Evolutionary conservation across 2,797 vertebrate genomes (phyloP), one percentile per base, ranked within the genome.

Genomic region (Poeciliopsis gracilis): DNA sequence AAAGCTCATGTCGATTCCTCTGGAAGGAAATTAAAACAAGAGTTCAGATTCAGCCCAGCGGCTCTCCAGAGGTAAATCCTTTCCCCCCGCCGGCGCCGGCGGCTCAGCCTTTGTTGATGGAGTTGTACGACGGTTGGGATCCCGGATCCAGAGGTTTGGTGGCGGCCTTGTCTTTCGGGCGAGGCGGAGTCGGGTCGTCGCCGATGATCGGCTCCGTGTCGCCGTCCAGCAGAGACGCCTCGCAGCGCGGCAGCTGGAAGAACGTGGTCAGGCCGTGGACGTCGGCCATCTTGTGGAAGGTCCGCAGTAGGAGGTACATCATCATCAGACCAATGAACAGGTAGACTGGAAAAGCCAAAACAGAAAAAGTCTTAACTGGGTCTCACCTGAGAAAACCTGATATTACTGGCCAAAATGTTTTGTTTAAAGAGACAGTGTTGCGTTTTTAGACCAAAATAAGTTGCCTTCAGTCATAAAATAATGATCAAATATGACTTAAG

Each of bases 281-380:
- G 87, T 96, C 96, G 1, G 97, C 95, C 90, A 96, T 90, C 25
- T 92, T 96, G 91, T 96, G 96, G 91, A 97, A 96, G 36, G 96
- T 94, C 72, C 97, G 97, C n/a, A 98, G 94, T 45, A 97, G 67
- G n/a, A 98, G 90, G 86, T 96, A 96, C 93, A 97, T 97, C 92
- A 95, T 94, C 84, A 97, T 95, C 84, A 96, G 92, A 23, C 97
- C 97, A 85, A 95, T 33, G 51, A 96, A 96, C 83, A 93, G 93
- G 93, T 96, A 96, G 76, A 94, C 96, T 97, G 87, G 13, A 77
- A 69, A n/a, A 69, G 5, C 38, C 38, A 69, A 69, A 69, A 25
- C 41, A 5, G 0, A 43, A 69, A 69, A 66, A 38, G 8, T 66
- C 33, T 2, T 18, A 10, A 41, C 3, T 5, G 23, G 36, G 8